These are phyloP conservation scores for Drosophila sturtevanti DNA, from an alignment of 1,140 invertebrate species.

Conservation along the genomic window DNA sequence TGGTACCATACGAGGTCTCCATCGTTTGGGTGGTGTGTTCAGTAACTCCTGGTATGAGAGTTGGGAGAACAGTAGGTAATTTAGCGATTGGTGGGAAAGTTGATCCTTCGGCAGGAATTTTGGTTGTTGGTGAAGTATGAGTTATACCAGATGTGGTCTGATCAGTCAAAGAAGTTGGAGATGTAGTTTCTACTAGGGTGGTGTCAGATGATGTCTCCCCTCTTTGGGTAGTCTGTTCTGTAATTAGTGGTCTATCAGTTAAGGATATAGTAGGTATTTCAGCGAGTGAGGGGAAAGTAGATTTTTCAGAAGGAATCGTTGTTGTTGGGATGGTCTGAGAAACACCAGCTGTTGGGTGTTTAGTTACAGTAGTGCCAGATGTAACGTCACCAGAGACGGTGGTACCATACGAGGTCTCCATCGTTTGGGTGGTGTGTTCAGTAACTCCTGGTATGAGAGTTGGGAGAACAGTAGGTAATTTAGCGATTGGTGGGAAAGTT, in stretches of 20 bases:
- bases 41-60: neutral
- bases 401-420: too few species aligned
- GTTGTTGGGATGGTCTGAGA: neutral
- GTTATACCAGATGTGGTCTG: neutral
- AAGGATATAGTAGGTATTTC: neutral
- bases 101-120: neutral
- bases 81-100: neutral
- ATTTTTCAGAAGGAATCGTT: neutral
- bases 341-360: neutral
- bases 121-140: neutral
- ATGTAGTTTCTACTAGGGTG: neutral
- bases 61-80: neutral
- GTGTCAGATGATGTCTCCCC: too few species aligned
- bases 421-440: neutral
- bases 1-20: neutral
- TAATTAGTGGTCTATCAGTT: neutral
- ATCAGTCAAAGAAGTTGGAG: neutral
- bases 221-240: neutral
- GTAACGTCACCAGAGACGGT: neutral
- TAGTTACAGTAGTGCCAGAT: neutral
- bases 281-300: neutral
- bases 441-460: neutral
- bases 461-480: neutral
- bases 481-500: neutral
- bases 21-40: neutral